Base-by-base conservation (phyloP, 2,113 vertebrate species). In the Marmota monax region DNA sequence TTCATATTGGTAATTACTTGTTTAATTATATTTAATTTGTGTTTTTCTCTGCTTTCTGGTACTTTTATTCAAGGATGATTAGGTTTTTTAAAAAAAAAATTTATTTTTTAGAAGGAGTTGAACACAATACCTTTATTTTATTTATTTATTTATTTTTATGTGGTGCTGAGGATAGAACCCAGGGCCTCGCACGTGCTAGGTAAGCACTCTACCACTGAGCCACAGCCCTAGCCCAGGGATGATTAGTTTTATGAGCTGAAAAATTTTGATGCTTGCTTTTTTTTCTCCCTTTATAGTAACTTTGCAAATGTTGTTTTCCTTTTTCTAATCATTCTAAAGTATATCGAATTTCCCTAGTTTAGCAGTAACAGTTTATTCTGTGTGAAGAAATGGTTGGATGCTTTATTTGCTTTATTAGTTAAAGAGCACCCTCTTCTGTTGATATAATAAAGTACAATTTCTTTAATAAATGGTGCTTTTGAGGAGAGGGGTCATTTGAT, bases 371-470 rank as follows among this genome's bases (percentile, higher is more conserved):
- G 29, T 13, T 82, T 69, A 63, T 96, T 56, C 16, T 87, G 53
- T 70, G 11, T 42, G 29, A 23, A 53, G 72, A 74, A 84, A 83
- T 23, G 53, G 17, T 78, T 86, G 83, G 63, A 91, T 39, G 63
- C 61, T 39, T 94, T 86, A 84, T 86, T 97, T 93, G 74, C 34
- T 93, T 96, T 90, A 76, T 84, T 92, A 80, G 69, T 65, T 94
- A 65, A 98, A 98, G 92, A 96, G 92, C 96, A 96, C 97, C 96
- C 96, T 95, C 97, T 98, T 96, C 96, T 97, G 94, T 96, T 95
- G 95, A 89, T 90, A 92, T n/a, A 91, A n/a, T 72, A 67, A 89
- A 88, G 63, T 95, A 80, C 78, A 95, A 10, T 84, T 82, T 77
- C 37, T 83, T 96, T 95, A 83, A 58, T 87, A 82, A 88, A 67